These are phyloP conservation scores for Leucania comma DNA, from an alignment of 2,888 invertebrate species.

Conservation along the genomic window DNA sequence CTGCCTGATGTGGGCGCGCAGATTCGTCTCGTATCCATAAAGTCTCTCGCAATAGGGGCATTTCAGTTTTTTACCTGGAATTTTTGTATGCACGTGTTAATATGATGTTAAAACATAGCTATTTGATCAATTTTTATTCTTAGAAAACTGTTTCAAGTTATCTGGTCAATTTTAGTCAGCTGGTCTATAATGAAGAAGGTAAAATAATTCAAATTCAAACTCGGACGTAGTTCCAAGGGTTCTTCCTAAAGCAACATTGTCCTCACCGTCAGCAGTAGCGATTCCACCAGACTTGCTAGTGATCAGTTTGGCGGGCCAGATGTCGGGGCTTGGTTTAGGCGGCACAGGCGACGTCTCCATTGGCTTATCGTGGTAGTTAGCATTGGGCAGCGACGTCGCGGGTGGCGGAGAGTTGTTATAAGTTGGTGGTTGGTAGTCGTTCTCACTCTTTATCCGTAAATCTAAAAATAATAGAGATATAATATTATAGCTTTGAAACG, in stretches of 20 bases:
- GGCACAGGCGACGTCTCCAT: slow-evolving; percentile 89
- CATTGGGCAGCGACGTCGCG: slow-evolving; percentile 87
- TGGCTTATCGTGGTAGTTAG: slow-evolving; percentile 87
- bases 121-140: not conserved
- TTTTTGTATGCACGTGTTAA: slow-evolving; percentile 11
- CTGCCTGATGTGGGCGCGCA: slow-evolving; percentile 97
- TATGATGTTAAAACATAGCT: not conserved
- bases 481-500: not conserved
- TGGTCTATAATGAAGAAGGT: not conserved
- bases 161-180: not conserved
- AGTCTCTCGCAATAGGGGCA: slow-evolving; percentile 98
- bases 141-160: not conserved
- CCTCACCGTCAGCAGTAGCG: slow-evolving; percentile 95
- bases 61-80: slow-evolving; percentile 96
- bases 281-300: slow-evolving; percentile 95
- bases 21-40: slow-evolving; percentile 97
- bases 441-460: slow-evolving; percentile 94
- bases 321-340: slow-evolving; percentile 91
- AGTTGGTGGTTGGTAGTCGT: slow-evolving; percentile 88
- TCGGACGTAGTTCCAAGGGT: not conserved
- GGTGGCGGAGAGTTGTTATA: slow-evolving; percentile 91
- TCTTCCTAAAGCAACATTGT: slow-evolving; percentile 1
- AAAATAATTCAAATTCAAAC: not conserved
- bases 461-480: slow-evolving; percentile 88
- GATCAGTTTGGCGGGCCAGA: slow-evolving; percentile 92